phyloP scores from a whole-genome alignment of 1,140 invertebrate genomes.

The Cotesia vestalis region DNA sequence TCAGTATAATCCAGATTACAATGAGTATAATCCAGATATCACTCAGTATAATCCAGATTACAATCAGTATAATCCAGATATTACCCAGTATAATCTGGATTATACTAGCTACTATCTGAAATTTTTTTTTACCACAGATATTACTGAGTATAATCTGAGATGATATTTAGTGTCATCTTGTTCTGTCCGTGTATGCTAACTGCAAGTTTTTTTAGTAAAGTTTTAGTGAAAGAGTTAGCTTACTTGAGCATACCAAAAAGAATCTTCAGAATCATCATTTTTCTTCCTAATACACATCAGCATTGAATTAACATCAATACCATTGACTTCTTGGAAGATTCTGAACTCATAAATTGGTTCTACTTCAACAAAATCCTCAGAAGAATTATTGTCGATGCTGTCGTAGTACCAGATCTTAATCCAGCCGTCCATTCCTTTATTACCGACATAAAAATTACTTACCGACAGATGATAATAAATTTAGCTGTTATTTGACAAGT shows the following conservation, averaged over 20 bases:
- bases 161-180: no score
- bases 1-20: no score
- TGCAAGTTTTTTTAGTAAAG: background rate
- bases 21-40: no score
- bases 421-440: conserved; percentile 78
- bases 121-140: no score
- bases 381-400: conserved; percentile 81
- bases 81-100: no score
- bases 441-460: background rate
- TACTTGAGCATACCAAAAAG: conserved; percentile 80
- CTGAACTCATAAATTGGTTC: conserved; percentile 83
- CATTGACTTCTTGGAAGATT: conserved; percentile 60
- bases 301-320: conserved; percentile 51
- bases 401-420: conserved; percentile 89
- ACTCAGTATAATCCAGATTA: no score
- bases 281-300: conserved; percentile 70
- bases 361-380: conserved; percentile 82
- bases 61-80: no score
- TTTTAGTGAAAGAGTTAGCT: conserved; percentile 35
- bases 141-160: no score
- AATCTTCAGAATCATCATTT: conserved; percentile 58
- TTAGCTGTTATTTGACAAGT: no score
- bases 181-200: no score
- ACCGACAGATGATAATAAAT: background rate
- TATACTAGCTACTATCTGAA: no score